These are phyloP conservation scores for Platyrinchus mystaceus DNA, from an alignment of 2,797 vertebrate species.

Conservation along the genomic window DNA sequence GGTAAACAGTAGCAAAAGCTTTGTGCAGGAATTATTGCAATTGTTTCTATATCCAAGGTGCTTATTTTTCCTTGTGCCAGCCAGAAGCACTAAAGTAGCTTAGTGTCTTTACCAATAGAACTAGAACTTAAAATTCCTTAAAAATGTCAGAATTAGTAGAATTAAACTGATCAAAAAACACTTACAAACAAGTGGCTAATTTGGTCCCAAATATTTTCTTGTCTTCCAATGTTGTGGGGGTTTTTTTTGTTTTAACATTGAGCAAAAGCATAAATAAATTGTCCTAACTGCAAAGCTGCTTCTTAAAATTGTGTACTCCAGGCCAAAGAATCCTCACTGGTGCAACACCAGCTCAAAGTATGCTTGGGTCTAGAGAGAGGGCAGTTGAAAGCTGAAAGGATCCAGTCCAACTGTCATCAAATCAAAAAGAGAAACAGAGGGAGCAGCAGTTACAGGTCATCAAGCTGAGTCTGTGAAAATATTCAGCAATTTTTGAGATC, in stretches of 20 bases:
- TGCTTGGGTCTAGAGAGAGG: neutral
- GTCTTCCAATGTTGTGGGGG: fast-evolving
- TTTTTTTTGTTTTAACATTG: neutral
- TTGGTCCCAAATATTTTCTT: neutral
- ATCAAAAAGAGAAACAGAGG: neutral
- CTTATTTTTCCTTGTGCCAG: neutral
- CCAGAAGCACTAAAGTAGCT: neutral
- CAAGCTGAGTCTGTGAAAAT: neutral
- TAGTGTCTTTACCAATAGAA: neutral
- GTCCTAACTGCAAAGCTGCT: neutral
- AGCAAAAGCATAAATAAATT: neutral
- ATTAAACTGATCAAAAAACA: neutral
- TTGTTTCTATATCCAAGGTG: neutral
- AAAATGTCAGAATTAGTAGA: neutral
- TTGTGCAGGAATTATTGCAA: neutral
- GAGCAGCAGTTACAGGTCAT: neutral
- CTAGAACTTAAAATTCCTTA: neutral
- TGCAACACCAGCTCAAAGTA: neutral
- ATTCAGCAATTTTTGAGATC: neutral
- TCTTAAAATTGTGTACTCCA: neutral
- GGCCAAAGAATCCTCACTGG: neutral
- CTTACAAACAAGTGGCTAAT: neutral
- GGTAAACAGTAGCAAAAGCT: neutral
- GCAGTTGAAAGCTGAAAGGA: neutral
- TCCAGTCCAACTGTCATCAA: neutral